phyloP scores from a whole-genome alignment of 2,797 vertebrate species.

The Sebastes kiyomatsui region DNA sequence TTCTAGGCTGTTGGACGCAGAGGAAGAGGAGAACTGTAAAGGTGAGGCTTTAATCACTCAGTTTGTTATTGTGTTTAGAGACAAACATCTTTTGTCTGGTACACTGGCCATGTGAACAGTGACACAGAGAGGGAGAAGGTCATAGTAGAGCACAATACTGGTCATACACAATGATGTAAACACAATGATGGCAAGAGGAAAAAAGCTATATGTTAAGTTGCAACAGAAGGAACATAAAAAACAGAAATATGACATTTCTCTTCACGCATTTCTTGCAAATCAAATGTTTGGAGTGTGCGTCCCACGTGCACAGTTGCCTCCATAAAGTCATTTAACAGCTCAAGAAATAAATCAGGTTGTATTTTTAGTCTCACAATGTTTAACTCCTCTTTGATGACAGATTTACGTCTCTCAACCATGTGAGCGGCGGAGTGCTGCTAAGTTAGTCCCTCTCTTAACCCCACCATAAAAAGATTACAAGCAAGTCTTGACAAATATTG shows the following conservation, averaged over 20 bases:
- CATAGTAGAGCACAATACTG: neutral
- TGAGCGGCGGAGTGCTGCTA: neutral
- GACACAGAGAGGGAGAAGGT: neutral
- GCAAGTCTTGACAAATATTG: neutral
- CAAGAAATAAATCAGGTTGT: slow-evolving; percentile 28
- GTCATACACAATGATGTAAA: neutral
- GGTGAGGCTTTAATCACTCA: slow-evolving; percentile 56
- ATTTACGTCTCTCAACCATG: slow-evolving; percentile 14
- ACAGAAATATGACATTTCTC: neutral
- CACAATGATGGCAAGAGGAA: neutral
- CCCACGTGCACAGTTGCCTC: neutral
- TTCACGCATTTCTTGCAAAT: neutral
- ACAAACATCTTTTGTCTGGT: neutral
- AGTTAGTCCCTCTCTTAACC: neutral
- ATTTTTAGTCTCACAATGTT: slow-evolving; percentile 42
- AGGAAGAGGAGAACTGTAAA: slow-evolving; percentile 67
- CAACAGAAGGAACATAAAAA: neutral
- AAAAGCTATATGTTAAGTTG: neutral
- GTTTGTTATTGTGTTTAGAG: slow-evolving; percentile 1
- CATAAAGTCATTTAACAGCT: neutral
- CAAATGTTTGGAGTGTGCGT: neutral
- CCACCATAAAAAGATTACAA: slow-evolving; percentile 37
- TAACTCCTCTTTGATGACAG: slow-evolving; percentile 40
- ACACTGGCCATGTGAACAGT: neutral
- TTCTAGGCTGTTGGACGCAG: slow-evolving; percentile 61